These are phyloP conservation scores for Myopa testacea DNA, from an alignment of 2,888 invertebrate genomes.

Conservation along the genomic window DNA sequence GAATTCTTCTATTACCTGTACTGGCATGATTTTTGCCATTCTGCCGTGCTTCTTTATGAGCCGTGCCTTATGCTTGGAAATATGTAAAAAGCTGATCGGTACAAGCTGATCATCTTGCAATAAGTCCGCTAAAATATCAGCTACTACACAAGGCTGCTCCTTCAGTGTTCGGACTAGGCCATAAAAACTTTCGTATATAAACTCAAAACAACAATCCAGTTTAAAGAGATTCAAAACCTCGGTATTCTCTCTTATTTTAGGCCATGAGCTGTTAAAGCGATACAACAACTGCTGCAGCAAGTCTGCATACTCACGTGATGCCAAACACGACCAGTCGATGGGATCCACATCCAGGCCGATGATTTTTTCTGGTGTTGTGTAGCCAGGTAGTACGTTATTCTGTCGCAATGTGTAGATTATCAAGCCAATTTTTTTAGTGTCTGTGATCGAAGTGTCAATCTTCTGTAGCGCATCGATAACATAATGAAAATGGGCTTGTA, in stretches of 20 bases:
- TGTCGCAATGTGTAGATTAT: slow-evolving; percentile 59
- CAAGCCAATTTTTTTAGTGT: slow-evolving; percentile 60
- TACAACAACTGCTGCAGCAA: slow-evolving; percentile 70
- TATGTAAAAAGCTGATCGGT: slow-evolving; percentile 55
- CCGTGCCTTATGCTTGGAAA: slow-evolving; percentile 51
- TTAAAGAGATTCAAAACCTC: slow-evolving; percentile 57
- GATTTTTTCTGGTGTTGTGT: slow-evolving; percentile 76
- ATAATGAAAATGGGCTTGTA: slow-evolving; percentile 50
- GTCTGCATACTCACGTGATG: slow-evolving; percentile 69
- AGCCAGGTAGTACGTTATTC: slow-evolving; percentile 64
- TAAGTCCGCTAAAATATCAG: slow-evolving; percentile 52
- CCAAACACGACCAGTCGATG: slow-evolving; percentile 63
- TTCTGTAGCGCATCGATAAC: slow-evolving; percentile 52
- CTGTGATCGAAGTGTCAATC: slow-evolving; percentile 56
- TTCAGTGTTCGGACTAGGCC: slow-evolving; percentile 49
- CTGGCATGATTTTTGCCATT: slow-evolving; percentile 54
- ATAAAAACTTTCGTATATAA: slow-evolving; percentile 57
- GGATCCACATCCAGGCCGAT: slow-evolving; percentile 69
- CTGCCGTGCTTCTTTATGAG: slow-evolving; percentile 50
- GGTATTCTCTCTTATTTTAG: slow-evolving; percentile 58
- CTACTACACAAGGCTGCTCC: slow-evolving; percentile 46
- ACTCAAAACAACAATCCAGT: slow-evolving; percentile 60
- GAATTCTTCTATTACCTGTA: slow-evolving; percentile 51
- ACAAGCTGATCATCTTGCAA: slow-evolving; percentile 57
- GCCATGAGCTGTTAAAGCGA: slow-evolving; percentile 73